phyloP scores from a whole-genome alignment of 2,797 vertebrate species.

The Typhlichthys eigenmanni region DNA sequence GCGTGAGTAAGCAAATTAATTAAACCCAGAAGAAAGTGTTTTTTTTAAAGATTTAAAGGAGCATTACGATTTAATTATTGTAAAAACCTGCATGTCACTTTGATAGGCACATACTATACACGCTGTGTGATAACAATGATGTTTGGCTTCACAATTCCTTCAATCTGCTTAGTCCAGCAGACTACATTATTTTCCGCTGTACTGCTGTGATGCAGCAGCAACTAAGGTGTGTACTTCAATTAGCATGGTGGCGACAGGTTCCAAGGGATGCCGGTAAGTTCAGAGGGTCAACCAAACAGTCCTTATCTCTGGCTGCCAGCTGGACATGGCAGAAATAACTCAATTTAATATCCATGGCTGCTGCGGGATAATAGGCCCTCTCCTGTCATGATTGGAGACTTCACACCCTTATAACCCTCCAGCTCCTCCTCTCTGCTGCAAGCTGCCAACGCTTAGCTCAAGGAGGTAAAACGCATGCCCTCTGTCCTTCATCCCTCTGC shows the following conservation, averaged over 20 bases:
- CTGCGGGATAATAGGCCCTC: constrained; percentile 69
- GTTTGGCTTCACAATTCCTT: constrained; percentile 23
- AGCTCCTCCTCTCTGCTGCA: constrained; percentile 32
- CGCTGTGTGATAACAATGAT: constrained; percentile 12
- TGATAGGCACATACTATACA: neutral
- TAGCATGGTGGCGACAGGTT: constrained; percentile 45
- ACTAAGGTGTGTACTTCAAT: constrained; percentile 49
- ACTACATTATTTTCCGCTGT: constrained; percentile 21
- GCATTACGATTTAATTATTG: too few relatives aligned
- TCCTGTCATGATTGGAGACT: constrained; percentile 65
- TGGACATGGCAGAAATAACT: constrained; percentile 73
- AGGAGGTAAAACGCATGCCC: constrained; percentile 31
- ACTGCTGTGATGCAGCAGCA: constrained; percentile 24
- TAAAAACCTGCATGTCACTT: too few relatives aligned
- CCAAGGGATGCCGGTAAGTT: constrained; percentile 64
- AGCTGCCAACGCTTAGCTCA: constrained; percentile 36
- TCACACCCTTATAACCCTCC: constrained; percentile 65
- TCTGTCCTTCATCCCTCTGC: constrained; percentile 10
- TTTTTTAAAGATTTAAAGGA: too few relatives aligned
- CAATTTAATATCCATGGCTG: constrained; percentile 74
- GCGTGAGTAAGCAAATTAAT: neutral
- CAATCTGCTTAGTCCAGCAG: constrained; percentile 15
- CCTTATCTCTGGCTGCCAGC: constrained; percentile 77
- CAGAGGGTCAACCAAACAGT: constrained; percentile 66
- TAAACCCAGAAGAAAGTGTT: neutral